Base-by-base conservation (phyloP, 2,797 vertebrate species). In the Sciurus vulgaris region DNA sequence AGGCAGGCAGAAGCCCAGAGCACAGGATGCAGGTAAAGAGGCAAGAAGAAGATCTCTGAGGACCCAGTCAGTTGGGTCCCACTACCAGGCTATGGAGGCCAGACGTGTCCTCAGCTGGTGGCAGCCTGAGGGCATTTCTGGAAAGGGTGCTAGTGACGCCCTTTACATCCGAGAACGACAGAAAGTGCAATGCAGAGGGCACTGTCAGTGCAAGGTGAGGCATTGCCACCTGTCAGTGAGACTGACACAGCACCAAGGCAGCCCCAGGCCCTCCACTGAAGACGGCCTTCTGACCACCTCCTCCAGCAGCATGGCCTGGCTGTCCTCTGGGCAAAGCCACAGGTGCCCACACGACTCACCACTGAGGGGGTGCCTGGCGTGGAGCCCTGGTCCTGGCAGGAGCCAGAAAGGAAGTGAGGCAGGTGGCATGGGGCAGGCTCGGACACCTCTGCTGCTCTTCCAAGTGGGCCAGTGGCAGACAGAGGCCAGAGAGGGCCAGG, bases 211-310 rank as follows among this genome's bases (percentile, higher is more conserved):
- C 49, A 33, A 65, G 49, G 65, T 15, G 28, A 73, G 47, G 22
- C 0, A 0, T 28, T 20, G 3, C 30, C 18, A 18, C 8, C 0
- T 9, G 44, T 1, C 54, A 56, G 17, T 22, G 54, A 56, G 54
- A 44, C 51, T 18, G 87, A 51, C 4, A 30, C 44, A 24, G 30
- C 4, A 35, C 30, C 35, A 56, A 73, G 91, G 35, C 30, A 35
- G 4, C n/a, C 92, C 18, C 47, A 92, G 73, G 3, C 30, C n/a
- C 28, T 54, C 44, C 5, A 10, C 51, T 65, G 33, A 73, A 11
- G 30, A 54, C 10, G 9, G 28, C 67, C n/a, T 59, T 33, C 38
- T 47, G 41, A 24, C 7, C 76, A 54, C 8, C 2, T 11, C 12
- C 49, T 89, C 30, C 20, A 59, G 35, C 30, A 73, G 49, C 5